A percentile compares a stretch with the other conserved stretches of the same genome.
Conservation (phyloP, 37 sponge, comb jelly and placozoan genomes). For the Petrosia ficiformis region DNA sequence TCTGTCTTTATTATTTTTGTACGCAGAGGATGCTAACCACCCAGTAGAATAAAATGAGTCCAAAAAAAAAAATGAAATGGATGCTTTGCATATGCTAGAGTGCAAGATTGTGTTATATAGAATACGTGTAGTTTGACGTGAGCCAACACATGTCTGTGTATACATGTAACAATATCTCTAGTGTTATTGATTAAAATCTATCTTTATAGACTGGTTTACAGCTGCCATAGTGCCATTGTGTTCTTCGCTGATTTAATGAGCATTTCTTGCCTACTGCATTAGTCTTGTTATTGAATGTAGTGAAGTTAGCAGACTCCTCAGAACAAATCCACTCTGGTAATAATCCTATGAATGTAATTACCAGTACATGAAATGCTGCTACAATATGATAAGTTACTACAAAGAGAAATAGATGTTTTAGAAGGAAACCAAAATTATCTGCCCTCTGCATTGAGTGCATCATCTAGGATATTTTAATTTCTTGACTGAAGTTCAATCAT, state of each 20-base stretch:
- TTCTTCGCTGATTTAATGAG: background rate
- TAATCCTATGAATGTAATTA: constrained; percentile 13
- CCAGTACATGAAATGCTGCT: constrained; percentile 11
- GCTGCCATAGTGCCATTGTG: background rate
- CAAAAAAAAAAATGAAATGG: too few relatives aligned
- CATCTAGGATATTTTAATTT: too few relatives aligned
- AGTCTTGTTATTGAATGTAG: background rate
- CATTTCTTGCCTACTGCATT: background rate
- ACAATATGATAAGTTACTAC: background rate
- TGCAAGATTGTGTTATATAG: too few relatives aligned
- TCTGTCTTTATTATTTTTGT: too few relatives aligned
- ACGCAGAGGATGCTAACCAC: too few relatives aligned
- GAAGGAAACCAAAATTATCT: constrained; percentile 44
- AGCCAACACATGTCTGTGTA: too few relatives aligned
- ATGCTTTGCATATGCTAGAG: too few relatives aligned
- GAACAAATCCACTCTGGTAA: constrained; percentile 46
- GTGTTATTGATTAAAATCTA: background rate
- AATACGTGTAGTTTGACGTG: too few relatives aligned
- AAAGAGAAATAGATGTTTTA: constrained; percentile 23
- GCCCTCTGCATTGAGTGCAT: constrained; percentile 25
- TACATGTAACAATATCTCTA: background rate
- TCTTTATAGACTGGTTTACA: background rate
- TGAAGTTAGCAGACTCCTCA: background rate
- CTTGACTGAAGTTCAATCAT: too few relatives aligned
- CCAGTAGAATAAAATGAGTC: too few relatives aligned